Evolutionary conservation across 1,140 invertebrate genomes (phyloP).

Genomic region (Hypothenemus hampei): DNA sequence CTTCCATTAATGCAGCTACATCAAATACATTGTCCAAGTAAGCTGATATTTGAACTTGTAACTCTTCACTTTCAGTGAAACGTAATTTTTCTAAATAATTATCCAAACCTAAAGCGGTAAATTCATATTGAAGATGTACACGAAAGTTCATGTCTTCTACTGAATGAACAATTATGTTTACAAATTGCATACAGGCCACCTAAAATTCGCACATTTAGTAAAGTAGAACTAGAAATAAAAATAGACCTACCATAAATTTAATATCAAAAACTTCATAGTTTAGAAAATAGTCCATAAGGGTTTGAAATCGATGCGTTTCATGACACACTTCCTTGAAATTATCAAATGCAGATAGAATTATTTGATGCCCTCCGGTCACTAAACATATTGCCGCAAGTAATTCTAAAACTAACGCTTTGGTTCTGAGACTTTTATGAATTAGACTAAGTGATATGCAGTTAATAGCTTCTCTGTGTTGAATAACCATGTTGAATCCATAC

Average conservation of each 20-base stretch:
- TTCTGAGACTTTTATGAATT: slow-evolving; percentile 94
- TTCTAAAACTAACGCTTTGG: slow-evolving; percentile 95
- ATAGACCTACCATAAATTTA: slow-evolving; percentile 87
- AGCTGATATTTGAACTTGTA: slow-evolving; percentile 95
- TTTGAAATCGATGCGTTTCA: slow-evolving; percentile 90
- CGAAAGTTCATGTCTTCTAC: slow-evolving; percentile 99
- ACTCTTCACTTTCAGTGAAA: slow-evolving; percentile 92
- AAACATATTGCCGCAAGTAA: slow-evolving; percentile 93
- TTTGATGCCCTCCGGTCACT: slow-evolving; percentile 97
- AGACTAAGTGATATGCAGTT: slow-evolving; percentile 96
- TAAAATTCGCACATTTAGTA: slow-evolving; percentile 41
- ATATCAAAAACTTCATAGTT: slow-evolving; percentile 97
- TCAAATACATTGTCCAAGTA: slow-evolving; percentile 98
- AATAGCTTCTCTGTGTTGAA: slow-evolving; percentile 95
- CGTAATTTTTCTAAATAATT: slow-evolving; percentile 91
- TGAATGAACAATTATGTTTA: slow-evolving; percentile 98
- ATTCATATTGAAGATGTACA: slow-evolving; percentile 97
- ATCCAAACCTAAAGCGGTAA: slow-evolving; percentile 91
- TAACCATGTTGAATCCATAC: slow-evolving; percentile 99
- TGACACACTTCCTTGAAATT: slow-evolving; percentile 91
- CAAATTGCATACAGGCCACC: slow-evolving; percentile 99
- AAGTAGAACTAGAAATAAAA: not conserved
- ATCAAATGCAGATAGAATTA: slow-evolving; percentile 94
- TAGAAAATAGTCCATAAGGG: slow-evolving; percentile 96
- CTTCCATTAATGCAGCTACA: slow-evolving; percentile 94